phyloP scores from a whole-genome alignment of 2,797 vertebrate genomes.

The Silurus lanzhouensis region DNA sequence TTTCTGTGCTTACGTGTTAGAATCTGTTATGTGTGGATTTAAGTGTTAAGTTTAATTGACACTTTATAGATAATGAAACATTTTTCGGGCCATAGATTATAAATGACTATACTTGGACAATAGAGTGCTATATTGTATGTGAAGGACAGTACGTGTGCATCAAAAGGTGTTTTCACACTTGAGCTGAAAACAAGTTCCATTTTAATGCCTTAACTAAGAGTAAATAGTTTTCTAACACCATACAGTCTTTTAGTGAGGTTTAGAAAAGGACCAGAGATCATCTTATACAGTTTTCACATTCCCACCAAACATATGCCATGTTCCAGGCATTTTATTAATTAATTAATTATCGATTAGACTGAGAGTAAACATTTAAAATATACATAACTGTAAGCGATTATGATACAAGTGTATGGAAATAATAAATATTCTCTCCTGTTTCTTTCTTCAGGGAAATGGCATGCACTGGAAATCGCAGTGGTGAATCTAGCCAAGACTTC shows the following conservation, averaged over 20 bases:
- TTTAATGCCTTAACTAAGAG: not conserved
- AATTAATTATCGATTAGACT: not conserved
- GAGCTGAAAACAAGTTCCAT: not conserved
- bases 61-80: not conserved
- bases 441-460: constrained; percentile 64
- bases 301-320: not conserved
- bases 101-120: not conserved
- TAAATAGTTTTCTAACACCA: not conserved
- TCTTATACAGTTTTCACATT: not conserved
- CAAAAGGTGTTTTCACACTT: too few species aligned
- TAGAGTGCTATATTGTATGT: not conserved
- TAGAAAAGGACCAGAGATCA: not conserved
- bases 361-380: not conserved
- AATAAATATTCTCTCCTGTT: constrained; percentile 19
- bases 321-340: not conserved
- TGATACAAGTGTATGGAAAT: not conserved
- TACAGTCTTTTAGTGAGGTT: not conserved
- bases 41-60: not conserved
- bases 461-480: constrained; percentile 66
- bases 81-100: not conserved
- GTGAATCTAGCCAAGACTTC: constrained; percentile 56
- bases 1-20: not conserved
- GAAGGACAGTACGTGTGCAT: not conserved
- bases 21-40: not conserved
- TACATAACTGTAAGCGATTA: not conserved